Conservation (phyloP, 2,797 vertebrate genomes). For the Sebastes vulpes region DNA sequence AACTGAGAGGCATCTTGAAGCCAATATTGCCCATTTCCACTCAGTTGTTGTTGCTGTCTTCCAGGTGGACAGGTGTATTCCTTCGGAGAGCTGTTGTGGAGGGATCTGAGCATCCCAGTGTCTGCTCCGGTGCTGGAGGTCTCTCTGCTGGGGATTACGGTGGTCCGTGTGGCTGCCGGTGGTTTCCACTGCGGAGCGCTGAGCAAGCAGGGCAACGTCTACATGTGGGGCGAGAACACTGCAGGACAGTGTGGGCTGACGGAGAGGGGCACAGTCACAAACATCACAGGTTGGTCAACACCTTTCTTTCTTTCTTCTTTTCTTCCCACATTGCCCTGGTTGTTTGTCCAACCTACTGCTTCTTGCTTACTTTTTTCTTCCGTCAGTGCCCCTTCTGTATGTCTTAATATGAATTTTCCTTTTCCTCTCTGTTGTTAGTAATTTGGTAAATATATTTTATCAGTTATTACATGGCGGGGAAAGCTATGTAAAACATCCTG, state of each 20-base stretch:
- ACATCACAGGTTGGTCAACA: conserved; percentile 63
- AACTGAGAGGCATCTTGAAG: not conserved
- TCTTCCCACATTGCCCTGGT: not conserved
- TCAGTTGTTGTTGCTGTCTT: not conserved
- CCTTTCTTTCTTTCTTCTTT: not conserved
- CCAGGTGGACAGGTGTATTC: conserved; percentile 94
- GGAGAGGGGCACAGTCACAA: conserved; percentile 56
- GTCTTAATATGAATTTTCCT: not conserved
- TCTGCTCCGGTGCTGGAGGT: conserved; percentile 88
- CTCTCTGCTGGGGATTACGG: conserved; percentile 83
- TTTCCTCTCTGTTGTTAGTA: not conserved
- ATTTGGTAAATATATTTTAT: not conserved
- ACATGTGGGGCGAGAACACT: conserved; percentile 97
- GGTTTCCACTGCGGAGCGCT: conserved; percentile 94
- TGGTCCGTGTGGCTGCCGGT: conserved; percentile 91
- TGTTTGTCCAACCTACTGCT: not conserved
- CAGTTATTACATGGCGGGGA: not conserved
- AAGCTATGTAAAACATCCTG: not conserved
- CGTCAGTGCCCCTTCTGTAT: not conserved
- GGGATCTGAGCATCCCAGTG: conserved; percentile 68
- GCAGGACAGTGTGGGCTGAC: conserved; percentile 93
- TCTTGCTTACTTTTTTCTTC: not conserved
- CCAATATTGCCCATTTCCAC: not conserved
- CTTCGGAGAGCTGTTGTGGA: conserved; percentile 93
- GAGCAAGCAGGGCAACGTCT: conserved; percentile 88